Evolutionary conservation across 1,140 invertebrate species (phyloP), one percentile per base, ranked within the genome.

Genomic region (Homalodisca vitripennis): DNA sequence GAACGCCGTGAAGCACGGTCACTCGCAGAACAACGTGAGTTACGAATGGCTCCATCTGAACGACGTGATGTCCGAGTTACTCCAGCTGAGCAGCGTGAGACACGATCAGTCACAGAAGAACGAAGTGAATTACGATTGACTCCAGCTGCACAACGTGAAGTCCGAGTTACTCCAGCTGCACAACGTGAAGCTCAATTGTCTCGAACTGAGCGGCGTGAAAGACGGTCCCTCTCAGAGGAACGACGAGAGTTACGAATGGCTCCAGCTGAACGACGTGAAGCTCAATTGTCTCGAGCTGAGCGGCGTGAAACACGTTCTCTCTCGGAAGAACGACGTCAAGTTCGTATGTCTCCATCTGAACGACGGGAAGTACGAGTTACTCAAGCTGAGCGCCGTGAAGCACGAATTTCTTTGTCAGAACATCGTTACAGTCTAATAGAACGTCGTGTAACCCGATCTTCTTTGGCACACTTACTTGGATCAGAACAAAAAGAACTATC

Each of bases 141-240:
- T 13, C n/a, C 66, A 27, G 26, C 26, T 55, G 66, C 57, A 63
- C 66, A 47, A 2, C 34, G 47, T 22, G 66, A 67, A 13, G 66
- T 47, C 3, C 34, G 46, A 66, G 3, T 17, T 12, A 22, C 22
- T 6, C 17, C 24, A 10, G 13, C 22, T 51, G 47, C 53, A 60
- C 20, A 47, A 55, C n/a, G 20, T 6, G 66, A 51, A 10, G 24
- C 29, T 3, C 66, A 20, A 26, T 17, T 3, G 22, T 29, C n/a
- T 3, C 20, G 17, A 17, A n/a, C 26, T 51, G 34, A 51, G 3
- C 34, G 66, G 2, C 47, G 26, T 29, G 48, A 68, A n/a, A 17
- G 48, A 2, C 24, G 66, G 51, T 14, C 6, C 12, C 20, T 27
- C 13, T 31, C 31, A 10, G 31, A 2, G 29, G 24, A 51, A 13